Conservation (phyloP, 37 sponge, comb jelly and placozoan genomes). For the Mnemiopsis leidyi region DNA sequence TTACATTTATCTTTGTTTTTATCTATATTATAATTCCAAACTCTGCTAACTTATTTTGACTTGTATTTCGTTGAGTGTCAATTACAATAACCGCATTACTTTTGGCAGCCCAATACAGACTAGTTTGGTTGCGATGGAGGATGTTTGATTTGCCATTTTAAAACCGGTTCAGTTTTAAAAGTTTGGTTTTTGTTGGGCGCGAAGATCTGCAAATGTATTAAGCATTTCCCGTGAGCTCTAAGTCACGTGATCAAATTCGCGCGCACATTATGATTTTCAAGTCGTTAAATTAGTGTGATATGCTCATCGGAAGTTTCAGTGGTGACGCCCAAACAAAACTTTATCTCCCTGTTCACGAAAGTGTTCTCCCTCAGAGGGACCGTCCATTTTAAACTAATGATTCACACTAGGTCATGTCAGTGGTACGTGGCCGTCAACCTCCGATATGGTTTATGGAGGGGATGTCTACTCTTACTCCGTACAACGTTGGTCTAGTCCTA, state of each 20-base stretch:
- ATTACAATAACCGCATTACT: background rate
- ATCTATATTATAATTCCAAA: background rate
- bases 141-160: background rate
- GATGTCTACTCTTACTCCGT: slow-evolving; percentile 35
- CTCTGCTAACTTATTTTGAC: background rate
- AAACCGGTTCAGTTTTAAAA: background rate
- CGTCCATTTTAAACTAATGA: background rate
- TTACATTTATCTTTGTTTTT: background rate
- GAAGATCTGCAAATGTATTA: background rate
- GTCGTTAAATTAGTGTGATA: too few species aligned
- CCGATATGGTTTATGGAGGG: slow-evolving; percentile 60
- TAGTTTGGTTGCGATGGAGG: background rate
- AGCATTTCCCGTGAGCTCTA: background rate
- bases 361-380: too few species aligned
- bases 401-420: background rate
- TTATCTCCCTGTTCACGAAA: background rate
- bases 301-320: background rate
- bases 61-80: background rate
- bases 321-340: background rate
- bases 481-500: slow-evolving; percentile 34
- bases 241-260: background rate
- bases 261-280: too few species aligned
- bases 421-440: background rate
- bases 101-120: too few species aligned
- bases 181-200: background rate